Evolutionary conservation across 1,140 invertebrate species (phyloP).

Genomic region (Dreissena rostriformis): DNA sequence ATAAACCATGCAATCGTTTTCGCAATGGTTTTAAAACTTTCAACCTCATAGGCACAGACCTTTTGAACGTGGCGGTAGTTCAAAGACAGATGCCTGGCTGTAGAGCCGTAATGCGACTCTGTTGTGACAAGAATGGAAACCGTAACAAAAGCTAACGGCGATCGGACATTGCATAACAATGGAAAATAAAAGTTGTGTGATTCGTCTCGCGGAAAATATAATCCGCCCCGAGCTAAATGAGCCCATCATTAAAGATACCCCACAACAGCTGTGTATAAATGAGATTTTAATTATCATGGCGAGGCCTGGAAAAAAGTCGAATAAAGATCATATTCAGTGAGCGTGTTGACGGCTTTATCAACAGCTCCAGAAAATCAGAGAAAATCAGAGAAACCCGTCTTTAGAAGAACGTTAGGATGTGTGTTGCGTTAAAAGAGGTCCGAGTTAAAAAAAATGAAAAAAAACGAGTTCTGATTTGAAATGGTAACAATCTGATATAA

Average conservation of each 20-base stretch:
- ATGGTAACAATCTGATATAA: no score
- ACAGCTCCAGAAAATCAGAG: no score
- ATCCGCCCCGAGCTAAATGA: constrained; percentile 40
- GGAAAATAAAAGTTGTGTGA: constrained; percentile 38
- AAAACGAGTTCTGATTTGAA: no score
- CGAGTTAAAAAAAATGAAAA: no score
- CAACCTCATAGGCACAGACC: neutral
- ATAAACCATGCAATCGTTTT: neutral
- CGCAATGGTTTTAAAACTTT: neutral
- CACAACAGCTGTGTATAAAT: constrained; percentile 41
- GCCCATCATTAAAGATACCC: constrained; percentile 29
- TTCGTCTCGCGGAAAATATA: constrained; percentile 9
- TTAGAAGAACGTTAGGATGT: no score
- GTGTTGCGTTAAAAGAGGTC: no score
- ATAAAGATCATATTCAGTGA: neutral
- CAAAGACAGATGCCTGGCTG: constrained; percentile 14
- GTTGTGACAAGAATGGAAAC: constrained; percentile 13
- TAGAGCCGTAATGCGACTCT: constrained; percentile 4
- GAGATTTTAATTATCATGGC: constrained; percentile 45
- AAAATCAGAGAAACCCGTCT: no score
- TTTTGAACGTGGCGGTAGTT: constrained; percentile 34
- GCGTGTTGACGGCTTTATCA: neutral
- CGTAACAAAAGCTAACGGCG: constrained; percentile 34
- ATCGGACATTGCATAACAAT: constrained; percentile 47
- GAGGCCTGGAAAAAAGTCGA: neutral